These are phyloP conservation scores for Euleptes europaea DNA, from an alignment of 2,113 vertebrate species.

Conservation along the genomic window DNA sequence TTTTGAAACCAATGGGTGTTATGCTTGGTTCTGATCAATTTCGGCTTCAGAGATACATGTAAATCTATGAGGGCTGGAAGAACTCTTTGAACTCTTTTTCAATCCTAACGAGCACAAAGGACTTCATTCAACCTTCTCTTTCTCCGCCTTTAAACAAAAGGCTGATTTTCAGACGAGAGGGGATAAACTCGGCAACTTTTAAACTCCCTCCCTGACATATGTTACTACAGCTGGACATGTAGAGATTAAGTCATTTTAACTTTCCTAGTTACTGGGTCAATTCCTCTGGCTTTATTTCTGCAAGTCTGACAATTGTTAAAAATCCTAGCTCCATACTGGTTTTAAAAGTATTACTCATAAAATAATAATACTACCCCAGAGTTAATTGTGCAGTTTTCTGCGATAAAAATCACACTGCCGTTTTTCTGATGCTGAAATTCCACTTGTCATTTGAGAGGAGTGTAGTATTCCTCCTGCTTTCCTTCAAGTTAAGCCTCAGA, in stretches of 20 bases:
- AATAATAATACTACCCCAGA: not conserved
- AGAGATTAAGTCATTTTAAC: not conserved
- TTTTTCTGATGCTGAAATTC: conserved; percentile 27
- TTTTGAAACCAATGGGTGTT: not conserved
- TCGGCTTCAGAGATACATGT: not conserved
- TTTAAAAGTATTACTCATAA: not conserved
- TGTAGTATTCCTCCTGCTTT: conserved; percentile 11
- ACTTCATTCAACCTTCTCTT: not conserved
- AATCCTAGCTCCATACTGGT: not conserved
- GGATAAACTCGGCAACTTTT: not conserved
- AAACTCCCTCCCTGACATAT: not conserved
- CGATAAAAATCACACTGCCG: no score
- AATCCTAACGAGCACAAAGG: not conserved
- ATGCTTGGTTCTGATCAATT: not conserved
- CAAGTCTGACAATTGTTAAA: not conserved
- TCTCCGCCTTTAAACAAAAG: not conserved
- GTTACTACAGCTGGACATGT: not conserved
- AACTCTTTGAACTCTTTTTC: not conserved
- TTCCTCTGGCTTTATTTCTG: not conserved
- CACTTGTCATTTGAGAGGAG: conserved; percentile 39
- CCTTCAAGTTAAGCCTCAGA: conserved; percentile 38
- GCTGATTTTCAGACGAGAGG: not conserved
- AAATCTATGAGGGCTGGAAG: not conserved
- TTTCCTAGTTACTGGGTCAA: not conserved
- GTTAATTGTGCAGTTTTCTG: not conserved